Evolutionary conservation across 2,113 vertebrate species (phyloP).

Genomic region (Pygoscelis adeliae): DNA sequence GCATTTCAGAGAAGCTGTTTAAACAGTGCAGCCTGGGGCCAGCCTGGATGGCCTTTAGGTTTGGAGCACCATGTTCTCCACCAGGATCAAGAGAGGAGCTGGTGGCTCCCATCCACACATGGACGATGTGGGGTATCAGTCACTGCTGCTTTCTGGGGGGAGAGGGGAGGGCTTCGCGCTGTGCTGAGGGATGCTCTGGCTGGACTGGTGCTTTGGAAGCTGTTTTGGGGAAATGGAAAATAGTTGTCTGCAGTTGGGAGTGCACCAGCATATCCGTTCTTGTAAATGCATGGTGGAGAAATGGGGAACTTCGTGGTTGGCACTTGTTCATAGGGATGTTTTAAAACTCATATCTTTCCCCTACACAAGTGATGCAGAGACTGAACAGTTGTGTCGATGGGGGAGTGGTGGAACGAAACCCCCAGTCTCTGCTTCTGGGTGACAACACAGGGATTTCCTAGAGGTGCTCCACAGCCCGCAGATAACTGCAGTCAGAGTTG

Average conservation of each 20-base stretch:
- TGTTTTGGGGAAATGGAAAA: rapidly evolving
- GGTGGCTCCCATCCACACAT: rapidly evolving
- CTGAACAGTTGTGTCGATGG: too few species aligned
- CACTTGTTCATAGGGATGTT: rapidly evolving
- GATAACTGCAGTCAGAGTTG: neutral
- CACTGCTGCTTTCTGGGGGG: neutral
- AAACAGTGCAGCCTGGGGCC: neutral
- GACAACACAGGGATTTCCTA: neutral
- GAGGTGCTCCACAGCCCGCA: neutral
- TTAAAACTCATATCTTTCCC: neutral
- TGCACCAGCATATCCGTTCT: rapidly evolving
- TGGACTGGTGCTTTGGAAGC: neutral
- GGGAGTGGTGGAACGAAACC: neutral
- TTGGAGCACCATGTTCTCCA: rapidly evolving
- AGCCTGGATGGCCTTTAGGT: neutral
- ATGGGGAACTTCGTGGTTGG: rapidly evolving
- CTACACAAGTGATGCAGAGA: neutral
- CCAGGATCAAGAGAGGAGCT: neutral
- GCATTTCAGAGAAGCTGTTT: neutral
- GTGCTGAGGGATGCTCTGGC: neutral
- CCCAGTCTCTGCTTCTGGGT: neutral
- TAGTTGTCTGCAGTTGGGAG: neutral
- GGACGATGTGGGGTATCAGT: rapidly evolving
- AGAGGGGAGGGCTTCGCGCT: neutral
- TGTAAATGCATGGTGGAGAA: neutral